Percentiles rank a stretch among this genome's conserved stretches.
phyloP scores from a whole-genome alignment of 92 coral and sea anemone genomes.

The Phenganax marumi region DNA sequence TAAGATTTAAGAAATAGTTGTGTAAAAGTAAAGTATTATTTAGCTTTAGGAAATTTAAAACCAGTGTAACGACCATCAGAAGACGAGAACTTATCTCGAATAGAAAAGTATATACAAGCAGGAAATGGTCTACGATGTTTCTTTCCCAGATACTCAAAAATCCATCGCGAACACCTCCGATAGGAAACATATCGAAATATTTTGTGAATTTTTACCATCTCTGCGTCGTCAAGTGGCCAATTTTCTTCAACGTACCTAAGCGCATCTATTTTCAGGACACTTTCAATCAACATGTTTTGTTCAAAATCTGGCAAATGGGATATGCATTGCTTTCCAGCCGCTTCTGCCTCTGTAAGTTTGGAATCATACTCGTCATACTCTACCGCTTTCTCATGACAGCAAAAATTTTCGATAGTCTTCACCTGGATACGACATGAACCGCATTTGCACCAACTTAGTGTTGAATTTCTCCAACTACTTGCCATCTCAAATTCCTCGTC shows the following conservation, averaged over 20 bases:
- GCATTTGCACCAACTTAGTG: slow-evolving; percentile 1
- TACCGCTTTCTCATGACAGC: not conserved
- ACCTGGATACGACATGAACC: not conserved
- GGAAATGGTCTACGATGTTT: slow-evolving; percentile 45
- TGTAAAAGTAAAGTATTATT: not conserved
- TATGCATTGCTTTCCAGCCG: not conserved
- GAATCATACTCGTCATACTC: not conserved
- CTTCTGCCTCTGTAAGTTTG: not conserved
- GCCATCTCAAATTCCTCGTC: not conserved
- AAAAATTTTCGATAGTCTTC: not conserved
- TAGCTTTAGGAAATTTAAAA: slow-evolving; percentile 9
- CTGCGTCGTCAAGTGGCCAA: slow-evolving; percentile 39
- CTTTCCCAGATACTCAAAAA: slow-evolving; percentile 42
- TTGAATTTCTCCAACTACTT: not conserved
- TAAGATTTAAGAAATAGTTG: too few relatives aligned
- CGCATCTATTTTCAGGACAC: slow-evolving; percentile 36
- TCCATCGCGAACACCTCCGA: slow-evolving; percentile 48
- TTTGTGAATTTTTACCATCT: slow-evolving; percentile 35
- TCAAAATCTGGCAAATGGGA: slow-evolving; percentile 19
- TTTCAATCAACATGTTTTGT: slow-evolving; percentile 35
- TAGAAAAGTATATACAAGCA: slow-evolving; percentile 35
- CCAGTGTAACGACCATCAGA: slow-evolving; percentile 29
- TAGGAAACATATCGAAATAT: slow-evolving; percentile 36
- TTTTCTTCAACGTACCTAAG: slow-evolving; percentile 42
- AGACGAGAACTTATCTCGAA: slow-evolving; percentile 39